Conservation (phyloP, 1,140 invertebrate genomes). For the Glossosoma conforme region DNA sequence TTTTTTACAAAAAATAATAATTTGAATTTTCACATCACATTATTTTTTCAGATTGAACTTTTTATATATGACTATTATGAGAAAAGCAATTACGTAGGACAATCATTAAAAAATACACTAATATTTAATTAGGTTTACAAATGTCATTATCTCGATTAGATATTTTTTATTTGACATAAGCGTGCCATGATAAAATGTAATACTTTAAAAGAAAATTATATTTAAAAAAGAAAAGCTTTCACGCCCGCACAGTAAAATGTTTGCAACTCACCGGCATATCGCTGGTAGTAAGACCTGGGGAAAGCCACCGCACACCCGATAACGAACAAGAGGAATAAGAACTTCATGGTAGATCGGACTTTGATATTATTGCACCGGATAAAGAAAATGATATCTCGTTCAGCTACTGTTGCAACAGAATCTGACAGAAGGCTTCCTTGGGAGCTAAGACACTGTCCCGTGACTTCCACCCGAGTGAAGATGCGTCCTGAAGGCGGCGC, state of each 20-base stretch:
- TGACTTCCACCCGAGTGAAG: constrained; percentile 30
- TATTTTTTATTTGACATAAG: too few species aligned
- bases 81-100: too few species aligned
- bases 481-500: constrained; percentile 7
- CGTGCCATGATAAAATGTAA: too few species aligned
- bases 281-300: constrained; percentile 14
- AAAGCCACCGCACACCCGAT: constrained; percentile 25
- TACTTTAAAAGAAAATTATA: too few species aligned
- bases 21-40: too few species aligned
- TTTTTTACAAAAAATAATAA: too few species aligned
- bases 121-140: too few species aligned
- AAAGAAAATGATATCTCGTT: not conserved
- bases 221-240: too few species aligned
- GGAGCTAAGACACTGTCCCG: constrained; percentile 29
- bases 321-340: constrained; percentile 22
- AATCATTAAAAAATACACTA: too few species aligned
- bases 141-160: too few species aligned
- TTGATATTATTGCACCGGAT: not conserved
- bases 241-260: not conserved
- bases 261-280: constrained; percentile 16
- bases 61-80: too few species aligned
- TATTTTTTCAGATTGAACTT: too few species aligned
- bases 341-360: constrained; percentile 10
- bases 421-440: constrained; percentile 11
- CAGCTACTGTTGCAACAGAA: constrained; percentile 3